Evolutionary conservation across 2,888 invertebrate genomes (phyloP).

Genomic region (Andrena trimmerana): DNA sequence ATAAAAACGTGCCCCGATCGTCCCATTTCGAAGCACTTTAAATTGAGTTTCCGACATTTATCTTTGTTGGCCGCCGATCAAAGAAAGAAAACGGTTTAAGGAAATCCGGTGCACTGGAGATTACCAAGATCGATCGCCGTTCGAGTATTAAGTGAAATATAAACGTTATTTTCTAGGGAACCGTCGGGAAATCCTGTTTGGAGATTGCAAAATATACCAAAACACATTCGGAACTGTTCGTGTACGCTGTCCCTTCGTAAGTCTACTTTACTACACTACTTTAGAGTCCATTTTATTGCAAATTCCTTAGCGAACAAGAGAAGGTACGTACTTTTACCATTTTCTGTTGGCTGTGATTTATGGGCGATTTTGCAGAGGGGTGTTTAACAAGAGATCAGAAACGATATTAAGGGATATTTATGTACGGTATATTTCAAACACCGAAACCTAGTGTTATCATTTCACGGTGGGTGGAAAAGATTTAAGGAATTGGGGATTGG

Average conservation of each 20-base stretch:
- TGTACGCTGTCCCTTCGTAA: background rate
- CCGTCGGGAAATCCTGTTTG: conserved; percentile 5
- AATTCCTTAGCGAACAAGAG: background rate
- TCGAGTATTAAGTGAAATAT: conserved; percentile 30
- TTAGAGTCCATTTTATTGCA: background rate
- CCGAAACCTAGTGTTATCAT: too few relatives aligned
- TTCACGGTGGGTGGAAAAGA: too few relatives aligned
- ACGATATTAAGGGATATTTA: too few relatives aligned
- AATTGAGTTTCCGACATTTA: conserved; percentile 42
- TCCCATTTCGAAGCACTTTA: conserved; percentile 16
- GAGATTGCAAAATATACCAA: background rate
- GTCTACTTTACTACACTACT: background rate
- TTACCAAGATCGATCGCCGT: conserved; percentile 50
- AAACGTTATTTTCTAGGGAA: conserved; percentile 25
- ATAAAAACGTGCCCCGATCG: conserved; percentile 14
- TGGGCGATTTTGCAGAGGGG: too few relatives aligned
- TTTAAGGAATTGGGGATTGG: too few relatives aligned
- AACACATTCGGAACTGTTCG: background rate
- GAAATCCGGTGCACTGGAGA: conserved; percentile 50
- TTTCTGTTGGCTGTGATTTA: background rate
- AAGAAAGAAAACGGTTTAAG: conserved; percentile 45
- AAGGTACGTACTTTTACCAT: background rate
- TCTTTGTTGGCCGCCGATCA: conserved; percentile 49
- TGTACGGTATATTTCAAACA: too few relatives aligned
- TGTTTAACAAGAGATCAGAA: too few relatives aligned